Conservation (phyloP, 2,888 invertebrate species). For the Oscheius sp. region DNA sequence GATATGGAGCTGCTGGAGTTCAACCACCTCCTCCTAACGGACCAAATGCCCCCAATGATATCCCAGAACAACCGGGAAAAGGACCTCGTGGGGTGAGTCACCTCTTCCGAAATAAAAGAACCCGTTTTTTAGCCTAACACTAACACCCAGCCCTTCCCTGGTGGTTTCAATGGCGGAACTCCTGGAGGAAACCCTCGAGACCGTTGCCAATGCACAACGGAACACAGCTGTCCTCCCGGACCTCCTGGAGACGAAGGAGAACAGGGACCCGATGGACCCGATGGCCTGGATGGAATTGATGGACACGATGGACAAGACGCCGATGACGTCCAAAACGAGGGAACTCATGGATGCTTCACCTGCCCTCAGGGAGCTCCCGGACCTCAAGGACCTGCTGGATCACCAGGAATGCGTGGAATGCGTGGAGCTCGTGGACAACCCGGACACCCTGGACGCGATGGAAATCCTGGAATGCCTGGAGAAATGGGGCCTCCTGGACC, state of each 20-base stretch:
- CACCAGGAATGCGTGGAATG: slow-evolving; percentile 67
- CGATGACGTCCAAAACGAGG: slow-evolving; percentile 64
- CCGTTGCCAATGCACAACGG: slow-evolving; percentile 51
- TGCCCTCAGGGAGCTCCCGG: slow-evolving; percentile 64
- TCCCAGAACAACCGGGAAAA: slow-evolving; percentile 35
- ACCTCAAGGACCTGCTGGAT: slow-evolving; percentile 59
- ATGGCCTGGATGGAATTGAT: slow-evolving; percentile 62
- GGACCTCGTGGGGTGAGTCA: slow-evolving; percentile 30
- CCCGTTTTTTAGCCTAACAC: slow-evolving; percentile 12
- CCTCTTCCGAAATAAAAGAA: too few species aligned
- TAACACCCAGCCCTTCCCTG: slow-evolving; percentile 7
- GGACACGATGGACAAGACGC: slow-evolving; percentile 66
- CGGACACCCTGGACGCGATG: slow-evolving; percentile 64
- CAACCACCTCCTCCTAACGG: slow-evolving; percentile 46
- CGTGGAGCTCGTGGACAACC: slow-evolving; percentile 63
- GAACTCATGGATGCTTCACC: slow-evolving; percentile 65
- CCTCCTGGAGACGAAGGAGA: slow-evolving; percentile 59
- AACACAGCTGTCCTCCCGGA: slow-evolving; percentile 67
- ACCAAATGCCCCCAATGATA: slow-evolving; percentile 35
- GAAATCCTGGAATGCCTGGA: slow-evolving; percentile 62
- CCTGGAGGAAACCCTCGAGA: slow-evolving; percentile 12
- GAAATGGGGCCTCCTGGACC: slow-evolving; percentile 60
- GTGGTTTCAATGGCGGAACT: slow-evolving; percentile 33
- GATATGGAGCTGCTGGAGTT: slow-evolving; percentile 63
- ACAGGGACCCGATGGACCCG: slow-evolving; percentile 53